Evolutionary conservation across 2,113 vertebrate species (phyloP), one percentile per base, ranked within the genome.

Genomic region (Dinomys branickii): DNA sequence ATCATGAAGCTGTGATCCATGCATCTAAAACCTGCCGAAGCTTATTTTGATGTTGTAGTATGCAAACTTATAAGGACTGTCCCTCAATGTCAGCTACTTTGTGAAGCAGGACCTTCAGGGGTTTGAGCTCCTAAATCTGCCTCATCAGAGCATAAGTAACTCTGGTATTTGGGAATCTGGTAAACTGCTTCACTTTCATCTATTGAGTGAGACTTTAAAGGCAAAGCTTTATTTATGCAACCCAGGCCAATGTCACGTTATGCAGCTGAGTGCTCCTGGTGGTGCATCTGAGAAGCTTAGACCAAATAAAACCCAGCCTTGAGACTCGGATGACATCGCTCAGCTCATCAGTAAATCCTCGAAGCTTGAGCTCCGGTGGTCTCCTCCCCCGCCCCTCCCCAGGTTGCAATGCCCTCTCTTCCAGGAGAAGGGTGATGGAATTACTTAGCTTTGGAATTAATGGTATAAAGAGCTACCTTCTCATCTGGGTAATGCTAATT

Each of bases 401-500:
- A 44, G 12, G 44, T 84, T 81, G 33, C 41, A 87, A 4, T 78
- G 65, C 69, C 41, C 24, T 54, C 77, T 81, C 83, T 95, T 96
- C 94, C 65, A 85, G 71, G 58, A 95, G 85, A 85, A 91, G 88
- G 89, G 24, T 56, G 4, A 44, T 67, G 47, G 95, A 83, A 94
- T 97, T 83, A 90, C 90, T 92, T 86, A 59, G 47, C 85, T 20
- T 38, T 77, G 75, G 88, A 90, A 97, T 97, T 96, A 96, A 91
- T 83, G 80, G 83, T 91, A 95, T 95, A 96, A 96, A 97, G 85
- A 95, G 80, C 96, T 88, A 93, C 93, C 95, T 97, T 96, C 84
- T 93, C 86, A 94, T 94, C 89, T 58, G 84, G 95, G 87, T 94
- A 91, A 96, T 87, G 93, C 97, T 97, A 97, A 98, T 97, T 96